These are phyloP conservation scores for Oxyruncus cristatus DNA, from an alignment of 2,113 vertebrate genomes.

Conservation along the genomic window DNA sequence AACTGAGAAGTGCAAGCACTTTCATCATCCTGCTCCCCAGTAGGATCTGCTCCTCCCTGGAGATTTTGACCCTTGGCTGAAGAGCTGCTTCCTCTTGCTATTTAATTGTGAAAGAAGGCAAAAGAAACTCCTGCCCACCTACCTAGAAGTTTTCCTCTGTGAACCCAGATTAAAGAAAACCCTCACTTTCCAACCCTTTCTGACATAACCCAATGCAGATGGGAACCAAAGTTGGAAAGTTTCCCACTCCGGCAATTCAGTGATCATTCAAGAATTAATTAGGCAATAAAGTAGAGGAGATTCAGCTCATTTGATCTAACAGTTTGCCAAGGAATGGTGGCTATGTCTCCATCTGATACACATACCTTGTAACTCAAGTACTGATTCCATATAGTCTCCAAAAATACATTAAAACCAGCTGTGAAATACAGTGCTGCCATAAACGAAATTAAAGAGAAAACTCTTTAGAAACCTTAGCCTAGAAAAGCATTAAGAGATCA, in stretches of 20 bases:
- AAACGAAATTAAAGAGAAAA: constrained; percentile 71
- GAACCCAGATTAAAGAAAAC: constrained; percentile 32
- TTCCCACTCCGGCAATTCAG: constrained; percentile 21
- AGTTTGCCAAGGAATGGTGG: constrained; percentile 53
- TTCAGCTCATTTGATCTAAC: constrained; percentile 55
- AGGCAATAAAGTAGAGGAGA: constrained; percentile 59
- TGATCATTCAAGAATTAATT: constrained; percentile 49
- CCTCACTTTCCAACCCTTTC: constrained; percentile 19
- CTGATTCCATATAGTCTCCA: constrained; percentile 33
- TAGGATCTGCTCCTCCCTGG: background rate
- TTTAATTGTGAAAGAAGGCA: background rate
- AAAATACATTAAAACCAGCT: constrained; percentile 63
- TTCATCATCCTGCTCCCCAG: background rate
- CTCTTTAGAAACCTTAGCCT: constrained; percentile 70
- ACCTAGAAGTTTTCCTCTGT: constrained; percentile 32
- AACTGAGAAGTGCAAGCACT: background rate
- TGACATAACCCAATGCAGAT: background rate
- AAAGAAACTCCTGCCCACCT: constrained; percentile 35
- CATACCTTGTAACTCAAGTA: constrained; percentile 48
- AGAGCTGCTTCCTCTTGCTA: background rate
- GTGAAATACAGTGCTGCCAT: constrained; percentile 60
- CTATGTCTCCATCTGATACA: constrained; percentile 47
- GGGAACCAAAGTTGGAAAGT: constrained; percentile 18
- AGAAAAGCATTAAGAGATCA: constrained; percentile 67
- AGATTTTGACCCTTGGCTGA: background rate